These are phyloP conservation scores for Branchinecta lindahli DNA, from an alignment of 1,140 invertebrate species.

Conservation along the genomic window DNA sequence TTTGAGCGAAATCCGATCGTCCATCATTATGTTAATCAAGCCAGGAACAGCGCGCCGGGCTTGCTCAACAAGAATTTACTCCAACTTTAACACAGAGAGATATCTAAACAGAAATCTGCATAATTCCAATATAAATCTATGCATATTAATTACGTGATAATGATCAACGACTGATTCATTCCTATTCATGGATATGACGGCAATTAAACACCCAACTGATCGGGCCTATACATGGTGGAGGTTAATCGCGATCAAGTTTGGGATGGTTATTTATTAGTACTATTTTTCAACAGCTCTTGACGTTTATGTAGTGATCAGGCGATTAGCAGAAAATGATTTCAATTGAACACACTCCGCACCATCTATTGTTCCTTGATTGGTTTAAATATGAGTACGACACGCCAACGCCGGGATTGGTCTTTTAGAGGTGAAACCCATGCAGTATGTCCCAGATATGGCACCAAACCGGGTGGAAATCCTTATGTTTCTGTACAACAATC, in stretches of 20 bases:
- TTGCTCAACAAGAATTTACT: conserved; percentile 9
- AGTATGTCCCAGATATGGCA: too few relatives aligned
- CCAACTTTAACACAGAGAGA: conserved; percentile 2
- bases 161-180: neutral
- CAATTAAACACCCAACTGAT: conserved; percentile 10
- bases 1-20: too few relatives aligned
- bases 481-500: too few relatives aligned
- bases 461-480: too few relatives aligned
- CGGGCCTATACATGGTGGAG: neutral
- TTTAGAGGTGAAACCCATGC: too few relatives aligned
- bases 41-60: neutral
- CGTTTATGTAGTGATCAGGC: conserved; percentile 2
- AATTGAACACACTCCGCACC: neutral
- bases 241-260: conserved; percentile 1
- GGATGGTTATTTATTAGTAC: neutral
- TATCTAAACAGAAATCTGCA: conserved; percentile 11
- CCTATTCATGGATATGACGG: neutral
- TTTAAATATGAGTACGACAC: too few relatives aligned
- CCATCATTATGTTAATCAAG: neutral
- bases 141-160: conserved; percentile 9
- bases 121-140: conserved; percentile 11
- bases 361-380: too few relatives aligned
- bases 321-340: conserved; percentile 2
- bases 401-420: too few relatives aligned
- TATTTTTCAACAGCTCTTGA: conserved; percentile 8